Evolutionary conservation across 2,113 vertebrate genomes (phyloP).

Genomic region (Anas platyrhynchos): DNA sequence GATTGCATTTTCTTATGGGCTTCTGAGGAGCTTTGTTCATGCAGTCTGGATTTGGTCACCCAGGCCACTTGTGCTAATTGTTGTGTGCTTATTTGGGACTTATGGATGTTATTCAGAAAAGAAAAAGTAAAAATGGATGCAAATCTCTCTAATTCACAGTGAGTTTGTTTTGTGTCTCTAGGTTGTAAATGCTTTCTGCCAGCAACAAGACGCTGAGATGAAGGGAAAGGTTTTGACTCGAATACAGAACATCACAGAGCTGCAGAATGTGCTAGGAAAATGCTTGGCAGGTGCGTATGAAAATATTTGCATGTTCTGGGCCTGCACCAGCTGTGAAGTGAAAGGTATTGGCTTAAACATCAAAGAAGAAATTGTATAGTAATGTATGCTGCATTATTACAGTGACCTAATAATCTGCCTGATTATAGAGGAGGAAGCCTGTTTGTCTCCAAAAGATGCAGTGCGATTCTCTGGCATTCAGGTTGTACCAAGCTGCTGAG

Average conservation of each 20-base stretch:
- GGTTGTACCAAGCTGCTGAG: neutral
- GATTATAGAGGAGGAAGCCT: neutral
- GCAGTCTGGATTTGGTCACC: neutral
- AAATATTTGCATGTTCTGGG: neutral
- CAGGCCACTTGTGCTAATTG: neutral
- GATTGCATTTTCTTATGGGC: neutral
- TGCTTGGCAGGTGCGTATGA: conserved; percentile 84
- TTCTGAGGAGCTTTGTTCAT: neutral
- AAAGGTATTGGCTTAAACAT: neutral
- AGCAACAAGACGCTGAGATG: conserved; percentile 87
- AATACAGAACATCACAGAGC: conserved; percentile 91
- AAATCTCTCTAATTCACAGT: neutral
- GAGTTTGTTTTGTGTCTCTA: conserved; percentile 63
- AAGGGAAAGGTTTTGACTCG: conserved; percentile 92
- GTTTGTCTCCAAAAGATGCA: neutral
- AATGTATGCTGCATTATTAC: neutral
- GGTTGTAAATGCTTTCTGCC: conserved; percentile 94
- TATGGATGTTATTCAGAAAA: neutral
- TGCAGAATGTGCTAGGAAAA: conserved; percentile 86
- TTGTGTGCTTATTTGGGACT: neutral
- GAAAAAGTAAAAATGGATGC: neutral
- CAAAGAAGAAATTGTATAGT: neutral
- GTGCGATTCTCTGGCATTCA: neutral
- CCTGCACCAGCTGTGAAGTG: neutral
- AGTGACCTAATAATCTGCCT: neutral